Percentiles rank a stretch among this genome's conserved stretches.
phyloP scores from a whole-genome alignment of 1,140 invertebrate genomes.

The Chrysomallon squamiferum region DNA sequence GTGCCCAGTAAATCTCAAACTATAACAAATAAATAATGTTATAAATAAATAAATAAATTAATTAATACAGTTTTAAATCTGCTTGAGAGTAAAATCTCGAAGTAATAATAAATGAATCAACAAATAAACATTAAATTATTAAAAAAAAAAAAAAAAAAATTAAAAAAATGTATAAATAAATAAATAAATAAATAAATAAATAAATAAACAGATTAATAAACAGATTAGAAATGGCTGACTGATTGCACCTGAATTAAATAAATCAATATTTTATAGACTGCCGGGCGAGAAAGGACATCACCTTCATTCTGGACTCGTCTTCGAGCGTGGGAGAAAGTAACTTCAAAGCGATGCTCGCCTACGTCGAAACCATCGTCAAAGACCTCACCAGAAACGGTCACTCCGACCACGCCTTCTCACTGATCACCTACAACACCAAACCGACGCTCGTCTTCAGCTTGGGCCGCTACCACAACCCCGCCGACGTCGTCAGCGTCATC shows the following conservation, averaged over 20 bases:
- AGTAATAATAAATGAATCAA: no score
- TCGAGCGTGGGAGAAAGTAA: conserved; percentile 46
- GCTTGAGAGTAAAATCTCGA: no score
- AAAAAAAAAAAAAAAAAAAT: background rate
- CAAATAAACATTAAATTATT: no score
- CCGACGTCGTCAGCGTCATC: conserved; percentile 47
- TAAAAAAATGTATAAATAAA: background rate
- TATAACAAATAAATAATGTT: no score
- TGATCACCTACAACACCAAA: conserved; percentile 46
- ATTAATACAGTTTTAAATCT: no score
- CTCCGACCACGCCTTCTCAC: conserved; percentile 39
- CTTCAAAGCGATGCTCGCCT: conserved; percentile 41
- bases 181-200: background rate
- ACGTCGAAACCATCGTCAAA: conserved; percentile 34
- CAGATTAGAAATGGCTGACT: background rate
- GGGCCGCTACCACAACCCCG: conserved; percentile 29
- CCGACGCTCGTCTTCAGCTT: conserved; percentile 46
- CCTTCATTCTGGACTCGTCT: conserved; percentile 50
- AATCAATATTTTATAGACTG: conserved; percentile 48
- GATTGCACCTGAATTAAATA: conserved; percentile 2
- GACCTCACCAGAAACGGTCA: conserved; percentile 24
- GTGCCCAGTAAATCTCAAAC: no score
- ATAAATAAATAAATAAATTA: no score
- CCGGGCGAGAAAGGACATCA: conserved; percentile 42
- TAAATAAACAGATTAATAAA: background rate